Evolutionary conservation across 1,140 invertebrate species (phyloP).

Genomic region (Doryteuthis pealeii): DNA sequence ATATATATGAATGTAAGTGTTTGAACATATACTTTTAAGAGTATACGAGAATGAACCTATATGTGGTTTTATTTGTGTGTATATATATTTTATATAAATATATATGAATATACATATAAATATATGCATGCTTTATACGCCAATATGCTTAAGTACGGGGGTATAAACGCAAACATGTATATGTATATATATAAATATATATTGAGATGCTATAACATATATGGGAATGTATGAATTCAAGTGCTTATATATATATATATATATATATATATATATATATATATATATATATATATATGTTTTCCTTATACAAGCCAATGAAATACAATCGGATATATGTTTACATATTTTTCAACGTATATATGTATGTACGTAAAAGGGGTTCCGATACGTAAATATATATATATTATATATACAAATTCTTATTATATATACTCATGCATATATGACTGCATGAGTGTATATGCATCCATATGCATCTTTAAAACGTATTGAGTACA

Average conservation of each 20-base stretch:
- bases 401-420: conserved; percentile 1
- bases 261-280: conserved; percentile 9
- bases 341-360: background rate
- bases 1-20: background rate
- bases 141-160: background rate
- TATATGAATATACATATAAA: background rate
- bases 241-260: background rate
- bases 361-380: background rate
- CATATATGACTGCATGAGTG: background rate
- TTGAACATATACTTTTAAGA: background rate
- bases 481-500: background rate
- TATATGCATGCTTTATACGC: background rate
- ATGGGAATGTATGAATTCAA: background rate
- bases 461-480: background rate
- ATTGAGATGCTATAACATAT: background rate
- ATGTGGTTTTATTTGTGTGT: background rate
- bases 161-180: background rate
- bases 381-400: background rate
- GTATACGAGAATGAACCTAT: background rate
- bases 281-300: conserved; percentile 7
- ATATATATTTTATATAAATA: background rate
- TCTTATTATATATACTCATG: background rate
- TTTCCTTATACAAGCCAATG: background rate
- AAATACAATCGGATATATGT: background rate
- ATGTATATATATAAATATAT: conserved; percentile 2